Evolutionary conservation across 2,113 vertebrate genomes (phyloP), one percentile per base, ranked within the genome.

Genomic region (Vanacampus margaritifer): DNA sequence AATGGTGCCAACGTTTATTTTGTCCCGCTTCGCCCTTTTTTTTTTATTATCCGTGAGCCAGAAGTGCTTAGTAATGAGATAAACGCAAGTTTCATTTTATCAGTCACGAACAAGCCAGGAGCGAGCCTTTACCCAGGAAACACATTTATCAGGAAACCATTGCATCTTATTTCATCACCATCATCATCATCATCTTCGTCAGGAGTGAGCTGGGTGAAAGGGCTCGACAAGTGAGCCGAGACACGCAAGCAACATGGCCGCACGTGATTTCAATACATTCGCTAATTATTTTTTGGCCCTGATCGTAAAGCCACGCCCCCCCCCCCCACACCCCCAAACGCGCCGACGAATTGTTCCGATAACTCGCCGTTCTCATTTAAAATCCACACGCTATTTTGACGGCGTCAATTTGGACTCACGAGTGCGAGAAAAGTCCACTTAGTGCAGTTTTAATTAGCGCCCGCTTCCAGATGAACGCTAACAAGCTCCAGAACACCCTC

Each of bases 131-230:
- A 86, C 84, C 84, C 86, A 78, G 84, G 84, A 90, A 91, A 91
- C 82, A 87, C 88, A 79, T 80, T 84, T 90, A 84, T 80, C 76
- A 76, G 88, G 89, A 92, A 90, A 91, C 86, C 80, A 83, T 91
- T 92, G 90, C 91, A 90, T 86, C 85, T 85, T 91, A 88, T 93
- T 92, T 92, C 92, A 91, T 92, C 91, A 92, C 82, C 89, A 86
- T 91, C 90, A 90, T 90, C 89, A 46, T 43, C 41, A 88, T 84
- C 83, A 87, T 89, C 89, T 88, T 91, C 88, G 82, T 90, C 82
- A 84, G 84, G 85, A 89, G 89, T 86, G 88, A 90, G 89, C 32
- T 74, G 90, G 89, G 89, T 91, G 89, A 91, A 92, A 89, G 89
- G 90, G 89, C 89, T 89, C 88, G 84, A 82, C 82, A 71, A 83